A percentile compares a stretch with the other conserved stretches of the same genome.
Evolutionary conservation across 2,888 invertebrate genomes (phyloP).

Genomic region (Idaea aversata): DNA sequence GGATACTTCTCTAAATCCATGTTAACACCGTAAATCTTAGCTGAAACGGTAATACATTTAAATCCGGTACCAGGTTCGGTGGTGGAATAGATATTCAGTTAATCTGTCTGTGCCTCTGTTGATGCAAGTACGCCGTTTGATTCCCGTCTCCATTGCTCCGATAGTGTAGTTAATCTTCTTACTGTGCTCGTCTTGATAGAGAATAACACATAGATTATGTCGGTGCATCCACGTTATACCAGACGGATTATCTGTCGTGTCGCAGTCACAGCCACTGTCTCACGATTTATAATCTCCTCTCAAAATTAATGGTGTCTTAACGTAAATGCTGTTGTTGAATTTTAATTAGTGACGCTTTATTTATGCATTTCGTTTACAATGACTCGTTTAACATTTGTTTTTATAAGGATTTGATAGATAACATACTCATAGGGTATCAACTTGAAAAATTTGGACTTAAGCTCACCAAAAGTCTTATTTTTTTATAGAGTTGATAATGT

Average conservation of each 20-base stretch:
- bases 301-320: conserved; percentile 45
- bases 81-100: conserved; percentile 21
- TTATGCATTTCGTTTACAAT: conserved; percentile 7
- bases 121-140: conserved; percentile 27
- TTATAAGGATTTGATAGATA: background rate
- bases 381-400: background rate
- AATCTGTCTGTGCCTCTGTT: conserved; percentile 28
- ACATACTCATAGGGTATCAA: no score
- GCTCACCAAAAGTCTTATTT: no score
- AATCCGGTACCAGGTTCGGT: conserved; percentile 9
- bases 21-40: background rate
- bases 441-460: no score
- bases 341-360: conserved; percentile 20
- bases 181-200: conserved; percentile 46
- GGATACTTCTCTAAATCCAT: background rate
- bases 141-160: conserved; percentile 32
- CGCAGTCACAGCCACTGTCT: conserved; percentile 42
- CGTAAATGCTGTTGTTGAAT: background rate
- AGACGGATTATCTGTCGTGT: conserved; percentile 56
- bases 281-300: conserved; percentile 43
- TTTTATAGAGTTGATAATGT: no score
- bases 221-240: conserved; percentile 56
- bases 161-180: conserved; percentile 56
- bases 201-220: conserved; percentile 56
- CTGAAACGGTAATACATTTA: background rate